Percentiles rank a stretch among this genome's conserved stretches.
These are phyloP conservation scores for Apodemus sylvaticus DNA, from an alignment of 2,113 vertebrate species.

Conservation along the genomic window DNA sequence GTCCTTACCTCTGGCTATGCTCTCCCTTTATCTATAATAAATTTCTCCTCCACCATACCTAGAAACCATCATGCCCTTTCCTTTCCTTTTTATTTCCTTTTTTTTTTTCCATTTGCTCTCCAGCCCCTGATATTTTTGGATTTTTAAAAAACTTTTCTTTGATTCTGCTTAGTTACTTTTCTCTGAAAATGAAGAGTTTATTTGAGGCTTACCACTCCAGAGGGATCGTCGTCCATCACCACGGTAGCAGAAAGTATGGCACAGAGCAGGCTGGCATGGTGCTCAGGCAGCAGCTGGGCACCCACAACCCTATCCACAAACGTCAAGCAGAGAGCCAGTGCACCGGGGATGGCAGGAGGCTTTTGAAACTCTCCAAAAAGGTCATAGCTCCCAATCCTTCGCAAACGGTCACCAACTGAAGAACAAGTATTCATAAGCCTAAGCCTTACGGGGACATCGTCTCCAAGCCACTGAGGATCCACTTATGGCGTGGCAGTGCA, in stretches of 20 bases:
- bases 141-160: background rate
- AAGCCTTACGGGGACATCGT: background rate
- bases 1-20: background rate
- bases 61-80: background rate
- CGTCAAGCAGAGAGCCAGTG: background rate
- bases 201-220: background rate
- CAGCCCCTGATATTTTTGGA: background rate
- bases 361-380: background rate
- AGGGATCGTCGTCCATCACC: background rate
- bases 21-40: background rate
- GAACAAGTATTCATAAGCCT: background rate
- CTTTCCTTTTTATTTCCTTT: background rate
- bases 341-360: background rate
- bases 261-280: background rate
- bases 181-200: background rate
- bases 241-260: background rate
- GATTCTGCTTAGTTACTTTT: background rate
- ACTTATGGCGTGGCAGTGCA: background rate
- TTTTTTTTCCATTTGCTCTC: background rate
- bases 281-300: background rate
- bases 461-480: background rate
- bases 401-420: background rate
- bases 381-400: background rate
- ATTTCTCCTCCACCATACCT: background rate
- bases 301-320: background rate